Base-by-base conservation (phyloP, 2,888 invertebrate genomes). In the Sinopyrophorus schimmeli region DNA sequence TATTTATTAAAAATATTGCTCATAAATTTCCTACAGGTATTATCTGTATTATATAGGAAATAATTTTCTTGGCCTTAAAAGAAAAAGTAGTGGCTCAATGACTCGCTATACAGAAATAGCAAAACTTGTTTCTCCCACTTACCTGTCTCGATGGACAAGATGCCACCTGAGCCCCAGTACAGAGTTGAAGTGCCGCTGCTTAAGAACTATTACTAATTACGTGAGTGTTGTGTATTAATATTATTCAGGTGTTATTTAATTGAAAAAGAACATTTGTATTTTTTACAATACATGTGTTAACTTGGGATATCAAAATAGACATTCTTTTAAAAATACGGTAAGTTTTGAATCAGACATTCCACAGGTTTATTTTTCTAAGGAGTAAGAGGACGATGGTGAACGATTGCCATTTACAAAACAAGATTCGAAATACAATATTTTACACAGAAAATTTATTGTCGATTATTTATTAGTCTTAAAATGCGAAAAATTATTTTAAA, bases 101-200 rank as follows among this genome's bases (percentile, higher is more conserved):
- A 47, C 51, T 51, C 40, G 35, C 18, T 18, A 24, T 51, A 40
- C 52, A 50, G 54, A 61, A 63, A 62, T 67, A 67, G 67, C 67
- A 64, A 66, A 71, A 69, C 70, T 67, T 61, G 67, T 69, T 70
- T 68, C 67, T 65, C 69, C 68, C 68, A 68, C 67, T 66, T 65
- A 59, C 62, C 61, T 60, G 58, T 41, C 41, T 46, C 41, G 39
- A 52, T 41, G 47, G 54, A 54, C 56, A 58, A 61, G 62, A 63
- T 60, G 54, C 61, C 60, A 64, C 64, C 64, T 63, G 61, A 61
- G 57, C 53, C 51, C 21, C 52, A 52, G 52, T 52, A 27, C 28
- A 43, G 43, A 52, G 38, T 26, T 47, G 38, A 44, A 42, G 52
- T 42, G 43, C 52, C 43, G 41, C 23, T 37, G 35, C 38, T 38